phyloP scores from a whole-genome alignment of 1,140 invertebrate species.

The Leptopilina clavipes region DNA sequence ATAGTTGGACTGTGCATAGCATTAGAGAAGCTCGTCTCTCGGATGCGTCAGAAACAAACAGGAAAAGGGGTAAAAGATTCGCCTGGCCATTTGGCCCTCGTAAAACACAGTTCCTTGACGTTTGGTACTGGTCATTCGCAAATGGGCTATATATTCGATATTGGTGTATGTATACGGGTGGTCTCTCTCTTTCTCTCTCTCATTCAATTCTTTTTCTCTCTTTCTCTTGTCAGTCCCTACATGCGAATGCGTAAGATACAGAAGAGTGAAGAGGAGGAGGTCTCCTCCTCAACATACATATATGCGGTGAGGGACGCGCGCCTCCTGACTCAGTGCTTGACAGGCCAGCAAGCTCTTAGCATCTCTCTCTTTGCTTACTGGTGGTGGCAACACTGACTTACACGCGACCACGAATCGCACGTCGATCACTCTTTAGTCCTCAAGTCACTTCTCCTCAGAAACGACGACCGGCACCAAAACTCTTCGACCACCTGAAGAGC shows the following conservation, averaged over 20 bases:
- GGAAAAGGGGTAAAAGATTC: conserved; percentile 20
- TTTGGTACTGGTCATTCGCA: conserved; percentile 21
- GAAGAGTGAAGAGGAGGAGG: conserved; percentile 64
- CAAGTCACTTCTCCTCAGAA: conserved; percentile 26
- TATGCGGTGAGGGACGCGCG: conserved; percentile 72
- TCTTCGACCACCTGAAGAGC: conserved; percentile 14
- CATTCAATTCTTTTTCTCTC: neutral
- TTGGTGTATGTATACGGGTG: conserved; percentile 48
- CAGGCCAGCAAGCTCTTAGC: conserved; percentile 73
- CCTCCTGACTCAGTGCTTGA: conserved; percentile 74
- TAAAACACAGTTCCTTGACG: conserved; percentile 25
- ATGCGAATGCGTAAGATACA: conserved; percentile 71
- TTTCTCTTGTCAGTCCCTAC: conserved; percentile 50
- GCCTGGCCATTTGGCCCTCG: conserved; percentile 12
- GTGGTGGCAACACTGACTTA: conserved; percentile 53
- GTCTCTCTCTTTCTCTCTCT: conserved; percentile 42
- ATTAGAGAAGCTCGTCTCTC: conserved; percentile 10
- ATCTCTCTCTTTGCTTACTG: conserved; percentile 58
- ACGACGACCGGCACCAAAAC: too few relatives aligned
- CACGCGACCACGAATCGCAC: conserved; percentile 50
- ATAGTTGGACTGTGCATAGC: neutral
- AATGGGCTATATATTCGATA: conserved; percentile 33
- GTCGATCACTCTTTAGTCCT: conserved; percentile 41
- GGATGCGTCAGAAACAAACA: neutral
- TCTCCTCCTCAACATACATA: conserved; percentile 67